A percentile compares a stretch with the other conserved stretches of the same genome.
phyloP scores from a whole-genome alignment of 2,888 invertebrate genomes.

The Hybos culiciformis region DNA sequence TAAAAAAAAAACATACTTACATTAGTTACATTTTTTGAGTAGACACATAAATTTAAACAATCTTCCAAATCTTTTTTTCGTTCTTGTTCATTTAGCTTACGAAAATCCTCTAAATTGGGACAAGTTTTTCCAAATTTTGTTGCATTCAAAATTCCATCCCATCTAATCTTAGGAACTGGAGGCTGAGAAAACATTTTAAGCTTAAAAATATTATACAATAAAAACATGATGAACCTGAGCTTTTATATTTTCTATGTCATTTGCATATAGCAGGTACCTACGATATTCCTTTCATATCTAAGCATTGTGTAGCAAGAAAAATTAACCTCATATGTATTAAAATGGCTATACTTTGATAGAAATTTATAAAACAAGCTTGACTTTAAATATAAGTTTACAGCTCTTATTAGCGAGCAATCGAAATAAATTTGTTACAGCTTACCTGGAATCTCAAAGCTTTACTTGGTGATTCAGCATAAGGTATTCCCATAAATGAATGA shows the following conservation, averaged over 20 bases:
- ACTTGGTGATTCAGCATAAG: constrained; percentile 30
- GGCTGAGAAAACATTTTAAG: constrained; percentile 15
- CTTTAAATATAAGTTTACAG: too few species aligned
- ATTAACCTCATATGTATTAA: too few species aligned
- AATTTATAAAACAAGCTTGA: too few species aligned
- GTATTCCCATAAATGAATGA: constrained; percentile 31
- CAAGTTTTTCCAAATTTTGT: constrained; percentile 27
- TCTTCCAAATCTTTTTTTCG: constrained; percentile 27
- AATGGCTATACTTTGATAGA: too few species aligned
- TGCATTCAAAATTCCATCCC: constrained; percentile 23
- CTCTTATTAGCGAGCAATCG: neutral
- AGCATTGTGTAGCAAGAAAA: too few species aligned
- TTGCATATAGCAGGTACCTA: too few species aligned
- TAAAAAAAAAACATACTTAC: neutral
- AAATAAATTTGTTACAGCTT: constrained; percentile 2
- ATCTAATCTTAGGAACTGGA: constrained; percentile 24
- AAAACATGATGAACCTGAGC: too few species aligned
- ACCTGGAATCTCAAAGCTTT: constrained; percentile 26
- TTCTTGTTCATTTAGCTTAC: constrained; percentile 14
- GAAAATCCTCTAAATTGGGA: constrained; percentile 23
- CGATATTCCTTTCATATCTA: too few species aligned
- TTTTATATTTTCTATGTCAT: too few species aligned
- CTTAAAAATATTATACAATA: neutral
- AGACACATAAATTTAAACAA: constrained; percentile 30
- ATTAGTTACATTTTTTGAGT: constrained; percentile 29